These are phyloP conservation scores for Troglohyphantes excavatus DNA, from an alignment of 2,888 invertebrate genomes.

Conservation along the genomic window DNA sequence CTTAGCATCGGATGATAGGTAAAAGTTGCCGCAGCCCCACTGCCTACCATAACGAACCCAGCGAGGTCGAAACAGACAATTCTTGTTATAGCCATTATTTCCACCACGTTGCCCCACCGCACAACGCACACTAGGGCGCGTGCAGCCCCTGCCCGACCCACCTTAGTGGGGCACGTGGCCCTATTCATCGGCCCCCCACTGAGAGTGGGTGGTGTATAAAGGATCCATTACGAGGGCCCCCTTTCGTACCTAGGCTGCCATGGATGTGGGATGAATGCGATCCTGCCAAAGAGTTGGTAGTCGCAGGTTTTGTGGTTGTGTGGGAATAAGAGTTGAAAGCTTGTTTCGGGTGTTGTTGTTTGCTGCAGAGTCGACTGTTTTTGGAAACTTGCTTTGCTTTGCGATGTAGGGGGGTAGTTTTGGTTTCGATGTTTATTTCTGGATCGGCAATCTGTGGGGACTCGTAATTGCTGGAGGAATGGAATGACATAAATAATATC, in stretches of 20 bases:
- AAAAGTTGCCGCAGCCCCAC: background rate
- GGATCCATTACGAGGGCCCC: constrained; percentile 46
- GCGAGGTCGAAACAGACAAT: constrained; percentile 1
- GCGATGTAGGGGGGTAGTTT: too few relatives aligned
- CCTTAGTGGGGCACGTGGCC: constrained; percentile 17
- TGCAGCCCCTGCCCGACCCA: background rate
- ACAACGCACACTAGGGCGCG: background rate
- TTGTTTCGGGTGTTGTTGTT: background rate
- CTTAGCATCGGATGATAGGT: background rate
- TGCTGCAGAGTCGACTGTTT: background rate
- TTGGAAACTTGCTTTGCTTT: background rate
- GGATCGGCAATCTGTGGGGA: too few relatives aligned
- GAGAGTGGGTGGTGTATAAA: constrained; percentile 13
- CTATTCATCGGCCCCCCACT: background rate
- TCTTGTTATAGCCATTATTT: constrained; percentile 30
- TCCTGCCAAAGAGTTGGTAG: constrained; percentile 29
- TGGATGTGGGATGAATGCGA: constrained; percentile 25
- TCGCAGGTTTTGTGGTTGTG: background rate
- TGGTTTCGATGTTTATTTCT: too few relatives aligned
- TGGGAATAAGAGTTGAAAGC: background rate
- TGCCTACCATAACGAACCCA: constrained; percentile 3
- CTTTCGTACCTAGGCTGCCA: background rate
- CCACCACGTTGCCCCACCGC: background rate
- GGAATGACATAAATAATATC: too few relatives aligned
- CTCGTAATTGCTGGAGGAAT: too few relatives aligned